A percentile compares a stretch with the other conserved stretches of the same genome.
These are phyloP conservation scores for Epicampocera succincta DNA, from an alignment of 2,888 invertebrate genomes.

Conservation along the genomic window DNA sequence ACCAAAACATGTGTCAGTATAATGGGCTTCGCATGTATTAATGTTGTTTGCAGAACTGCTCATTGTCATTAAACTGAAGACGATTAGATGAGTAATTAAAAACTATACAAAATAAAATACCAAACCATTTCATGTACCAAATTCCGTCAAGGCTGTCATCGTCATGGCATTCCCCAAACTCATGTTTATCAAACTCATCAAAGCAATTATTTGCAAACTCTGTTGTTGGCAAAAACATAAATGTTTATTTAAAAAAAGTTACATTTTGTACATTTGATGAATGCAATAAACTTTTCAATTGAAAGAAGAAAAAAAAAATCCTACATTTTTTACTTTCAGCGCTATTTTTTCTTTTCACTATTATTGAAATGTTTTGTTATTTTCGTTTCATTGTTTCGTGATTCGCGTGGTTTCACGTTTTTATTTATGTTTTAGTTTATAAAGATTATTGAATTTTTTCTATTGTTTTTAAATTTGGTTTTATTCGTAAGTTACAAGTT, in stretches of 20 bases:
- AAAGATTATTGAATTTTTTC: slow-evolving; percentile 24
- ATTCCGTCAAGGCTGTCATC: no score
- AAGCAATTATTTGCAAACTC: slow-evolving; percentile 4
- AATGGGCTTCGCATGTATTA: no score
- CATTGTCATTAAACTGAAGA: no score
- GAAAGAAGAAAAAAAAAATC: slow-evolving; percentile 21
- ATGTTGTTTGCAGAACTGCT: no score
- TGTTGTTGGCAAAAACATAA: no score
- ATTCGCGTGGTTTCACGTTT: slow-evolving; percentile 21
- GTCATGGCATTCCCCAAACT: not conserved
- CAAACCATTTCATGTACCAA: no score
- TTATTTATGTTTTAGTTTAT: not conserved
- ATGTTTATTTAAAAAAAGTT: not conserved
- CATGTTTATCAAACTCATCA: slow-evolving; percentile 19
- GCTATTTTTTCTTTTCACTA: slow-evolving; percentile 24
- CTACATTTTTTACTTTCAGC: slow-evolving; percentile 36
- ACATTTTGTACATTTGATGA: slow-evolving; percentile 20
- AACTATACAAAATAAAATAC: no score
- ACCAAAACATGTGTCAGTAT: no score
- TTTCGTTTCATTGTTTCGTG: not conserved
- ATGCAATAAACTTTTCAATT: slow-evolving; percentile 16
- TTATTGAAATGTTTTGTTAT: slow-evolving; percentile 9
- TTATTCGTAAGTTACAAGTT: slow-evolving; percentile 8
- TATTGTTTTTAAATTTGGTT: not conserved
- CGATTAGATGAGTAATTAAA: no score